A percentile compares a stretch with the other conserved stretches of the same genome.
These are phyloP conservation scores for crab-eating macaque (Macaca fascicularis) DNA, from an alignment of 2,113 vertebrate genomes.

Conservation along the genomic window DNA sequence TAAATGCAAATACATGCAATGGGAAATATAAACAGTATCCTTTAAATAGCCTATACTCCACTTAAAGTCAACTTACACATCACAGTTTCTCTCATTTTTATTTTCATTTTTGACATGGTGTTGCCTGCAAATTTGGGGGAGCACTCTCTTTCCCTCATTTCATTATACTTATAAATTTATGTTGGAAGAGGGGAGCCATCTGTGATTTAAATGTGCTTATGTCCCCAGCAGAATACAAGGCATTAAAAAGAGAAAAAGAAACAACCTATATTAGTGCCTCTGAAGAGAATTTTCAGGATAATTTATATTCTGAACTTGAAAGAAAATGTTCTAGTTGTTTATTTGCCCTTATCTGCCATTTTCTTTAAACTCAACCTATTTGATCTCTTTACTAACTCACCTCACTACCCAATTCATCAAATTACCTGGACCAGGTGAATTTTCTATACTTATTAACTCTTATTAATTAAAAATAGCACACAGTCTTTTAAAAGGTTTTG, in stretches of 20 bases:
- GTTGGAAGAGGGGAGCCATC: not conserved
- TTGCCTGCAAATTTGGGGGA: not conserved
- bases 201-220: not conserved
- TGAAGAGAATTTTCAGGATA: not conserved
- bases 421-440: not conserved
- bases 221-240: not conserved
- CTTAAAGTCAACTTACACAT: not conserved
- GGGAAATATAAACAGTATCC: not conserved
- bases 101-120: not conserved
- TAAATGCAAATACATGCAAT: not conserved
- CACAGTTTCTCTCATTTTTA: not conserved
- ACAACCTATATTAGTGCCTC: not conserved
- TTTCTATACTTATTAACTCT: not conserved
- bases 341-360: not conserved
- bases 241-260: not conserved
- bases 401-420: not conserved
- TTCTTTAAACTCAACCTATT: not conserved
- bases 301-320: not conserved
- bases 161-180: not conserved
- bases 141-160: not conserved
- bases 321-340: not conserved
- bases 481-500: not conserved
- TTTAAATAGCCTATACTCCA: not conserved
- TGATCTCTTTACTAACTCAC: not conserved
- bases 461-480: not conserved